phyloP scores from a whole-genome alignment of 2,797 vertebrate genomes.

The Peromyscus eremicus region DNA sequence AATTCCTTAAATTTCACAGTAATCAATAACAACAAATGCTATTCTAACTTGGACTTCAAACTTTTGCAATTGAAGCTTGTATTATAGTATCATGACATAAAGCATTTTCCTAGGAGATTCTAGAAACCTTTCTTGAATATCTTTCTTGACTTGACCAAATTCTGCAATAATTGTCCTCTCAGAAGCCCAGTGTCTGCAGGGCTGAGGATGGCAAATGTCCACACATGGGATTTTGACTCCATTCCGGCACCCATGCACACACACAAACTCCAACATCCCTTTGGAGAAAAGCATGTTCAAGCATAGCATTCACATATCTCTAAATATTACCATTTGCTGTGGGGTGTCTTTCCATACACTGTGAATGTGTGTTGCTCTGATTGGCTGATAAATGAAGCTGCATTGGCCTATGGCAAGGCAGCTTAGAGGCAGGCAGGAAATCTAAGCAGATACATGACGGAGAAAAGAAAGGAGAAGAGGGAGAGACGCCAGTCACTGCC shows the following conservation, averaged over 20 bases:
- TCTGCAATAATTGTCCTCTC: background rate
- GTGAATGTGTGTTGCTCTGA: too few relatives aligned
- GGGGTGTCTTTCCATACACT: too few relatives aligned
- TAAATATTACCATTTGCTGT: background rate
- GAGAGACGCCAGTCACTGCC: too few relatives aligned
- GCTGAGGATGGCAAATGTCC: background rate
- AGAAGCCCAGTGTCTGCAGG: background rate
- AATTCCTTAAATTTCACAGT: background rate
- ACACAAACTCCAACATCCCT: background rate
- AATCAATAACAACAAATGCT: background rate
- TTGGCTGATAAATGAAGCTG: too few relatives aligned
- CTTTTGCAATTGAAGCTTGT: background rate
- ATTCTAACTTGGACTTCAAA: background rate
- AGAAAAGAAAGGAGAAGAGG: too few relatives aligned
- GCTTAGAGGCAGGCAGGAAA: too few relatives aligned
- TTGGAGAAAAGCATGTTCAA: constrained; percentile 18
- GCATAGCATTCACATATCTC: background rate
- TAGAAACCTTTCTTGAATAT: background rate
- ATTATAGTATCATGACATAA: background rate
- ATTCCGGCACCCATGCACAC: background rate
- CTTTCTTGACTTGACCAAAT: background rate
- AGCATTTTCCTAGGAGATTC: background rate
- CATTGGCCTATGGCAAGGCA: too few relatives aligned
- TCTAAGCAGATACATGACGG: too few relatives aligned
- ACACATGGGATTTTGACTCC: background rate